Base-by-base conservation (phyloP, 1,140 invertebrate genomes). In the Panagrolaimus sp. region DNA sequence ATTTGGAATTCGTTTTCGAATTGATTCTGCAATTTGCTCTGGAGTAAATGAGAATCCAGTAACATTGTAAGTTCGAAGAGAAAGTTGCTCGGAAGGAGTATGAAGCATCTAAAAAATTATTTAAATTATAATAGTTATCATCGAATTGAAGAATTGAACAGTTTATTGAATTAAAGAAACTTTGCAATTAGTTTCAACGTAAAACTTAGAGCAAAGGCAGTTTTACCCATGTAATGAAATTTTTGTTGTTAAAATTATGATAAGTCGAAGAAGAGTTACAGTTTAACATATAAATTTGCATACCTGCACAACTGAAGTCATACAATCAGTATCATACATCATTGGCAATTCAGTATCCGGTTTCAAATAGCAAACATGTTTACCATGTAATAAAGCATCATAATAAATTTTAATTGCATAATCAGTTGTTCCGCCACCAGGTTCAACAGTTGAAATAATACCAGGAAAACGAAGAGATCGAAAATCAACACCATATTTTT, bases 341-440 rank as follows among this genome's bases (percentile, higher is more conserved):
- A 96, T 96, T 0, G 93, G 93, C 21, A 96, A 83, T 44, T 89
- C 85, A 0, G 92, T 94, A 78, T 93, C 88, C 0, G 90, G 32
- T 38, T 4, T 38, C 32, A 38, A 38, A 2, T 7, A 38, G 32
- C 7, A 38, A 38, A 38, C 32, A 38, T 87, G 92, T 58, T 87
- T 88, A 43, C 90, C 89, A 58, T 87, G 88, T 9, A 88, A 86
- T 8, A 95, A 82, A 0, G 91, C 91, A 71, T 94, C 91, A 79
- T 94, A 91, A 84, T 95, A 96, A 45, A 95, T 92, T 48, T 92
- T 88, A 9, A 94, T 91, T 0, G 93, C 93, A 81, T 95, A 95
- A 84, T 96, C 93, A 93, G 84, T 43, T 84, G 84, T 75, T 46
- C 67, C 62, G 71, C 21, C 65, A 67, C 43, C 64, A 15, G 9